Evolutionary conservation across 2,113 vertebrate species (phyloP).

Genomic region (Dicaeum eximium): DNA sequence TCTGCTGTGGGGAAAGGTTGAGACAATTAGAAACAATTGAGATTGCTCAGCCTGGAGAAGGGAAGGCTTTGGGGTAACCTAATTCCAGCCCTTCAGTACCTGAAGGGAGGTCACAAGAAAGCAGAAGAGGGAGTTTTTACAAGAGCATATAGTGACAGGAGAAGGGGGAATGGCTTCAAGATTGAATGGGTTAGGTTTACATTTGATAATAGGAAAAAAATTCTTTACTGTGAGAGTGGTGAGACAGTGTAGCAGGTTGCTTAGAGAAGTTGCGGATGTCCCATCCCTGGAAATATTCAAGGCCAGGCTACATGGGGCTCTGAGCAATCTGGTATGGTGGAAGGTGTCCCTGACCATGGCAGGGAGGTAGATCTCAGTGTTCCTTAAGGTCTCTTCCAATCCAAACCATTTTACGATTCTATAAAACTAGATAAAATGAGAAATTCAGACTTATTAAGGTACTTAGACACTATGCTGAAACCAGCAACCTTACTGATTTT

Average conservation of each 20-base stretch:
- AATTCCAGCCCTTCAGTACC: too few relatives aligned
- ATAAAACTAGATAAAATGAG: not conserved
- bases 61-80: not conserved
- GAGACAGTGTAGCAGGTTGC: not conserved
- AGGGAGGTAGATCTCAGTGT: not conserved
- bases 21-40: fast-evolving
- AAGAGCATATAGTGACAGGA: too few relatives aligned
- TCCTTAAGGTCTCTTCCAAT: not conserved
- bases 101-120: not conserved
- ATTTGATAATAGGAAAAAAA: not conserved
- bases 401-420: not conserved
- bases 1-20: fast-evolving
- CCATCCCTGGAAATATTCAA: not conserved
- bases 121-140: not conserved
- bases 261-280: too few relatives aligned
- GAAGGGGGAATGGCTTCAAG: not conserved
- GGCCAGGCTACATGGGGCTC: not conserved
- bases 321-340: not conserved
- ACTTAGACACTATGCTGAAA: not conserved
- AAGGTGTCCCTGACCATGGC: not conserved
- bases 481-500: not conserved
- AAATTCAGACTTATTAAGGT: not conserved
- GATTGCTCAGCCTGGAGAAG: not conserved
- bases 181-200: not conserved
- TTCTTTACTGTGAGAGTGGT: not conserved